Evolutionary conservation across 2,797 vertebrate species (phyloP).

Genomic region (Onychomys arenicola): DNA sequence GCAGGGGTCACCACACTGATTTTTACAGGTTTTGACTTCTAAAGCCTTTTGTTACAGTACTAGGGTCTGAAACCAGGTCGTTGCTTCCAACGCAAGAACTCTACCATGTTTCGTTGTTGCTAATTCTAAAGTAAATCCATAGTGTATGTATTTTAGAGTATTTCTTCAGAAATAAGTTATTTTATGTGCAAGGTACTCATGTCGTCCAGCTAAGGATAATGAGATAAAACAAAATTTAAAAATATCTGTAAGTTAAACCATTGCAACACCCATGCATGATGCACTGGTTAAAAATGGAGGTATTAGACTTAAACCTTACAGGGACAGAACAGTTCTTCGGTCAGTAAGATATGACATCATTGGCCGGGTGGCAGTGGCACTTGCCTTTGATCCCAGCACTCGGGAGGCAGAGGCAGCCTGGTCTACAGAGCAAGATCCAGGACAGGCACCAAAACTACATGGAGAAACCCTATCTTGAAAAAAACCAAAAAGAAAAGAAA

Average conservation of each 20-base stretch:
- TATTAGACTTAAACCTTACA: background rate
- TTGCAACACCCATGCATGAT: background rate
- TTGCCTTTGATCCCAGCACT: too few relatives aligned
- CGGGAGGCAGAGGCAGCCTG: too few relatives aligned
- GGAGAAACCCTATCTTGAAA: too few relatives aligned
- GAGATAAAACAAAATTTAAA: background rate
- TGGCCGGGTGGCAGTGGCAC: too few relatives aligned
- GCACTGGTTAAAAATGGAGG: background rate
- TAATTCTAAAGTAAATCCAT: background rate
- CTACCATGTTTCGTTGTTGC: slow-evolving; percentile 8
- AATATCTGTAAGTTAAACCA: background rate
- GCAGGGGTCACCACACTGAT: background rate
- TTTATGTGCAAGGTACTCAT: background rate
- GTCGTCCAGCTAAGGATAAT: background rate
- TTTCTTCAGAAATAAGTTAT: slow-evolving; percentile 38
- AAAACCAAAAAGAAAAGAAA: too few relatives aligned
- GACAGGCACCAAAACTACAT: too few relatives aligned
- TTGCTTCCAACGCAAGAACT: slow-evolving; percentile 8
- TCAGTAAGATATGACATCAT: background rate
- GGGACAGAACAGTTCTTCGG: background rate
- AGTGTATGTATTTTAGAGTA: slow-evolving; percentile 16
- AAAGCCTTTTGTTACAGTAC: background rate
- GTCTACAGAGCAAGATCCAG: too few relatives aligned
- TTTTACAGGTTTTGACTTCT: background rate
- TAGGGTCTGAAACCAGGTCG: background rate